Conservation (phyloP, 2,113 vertebrate species). For the Rana temporaria region DNA sequence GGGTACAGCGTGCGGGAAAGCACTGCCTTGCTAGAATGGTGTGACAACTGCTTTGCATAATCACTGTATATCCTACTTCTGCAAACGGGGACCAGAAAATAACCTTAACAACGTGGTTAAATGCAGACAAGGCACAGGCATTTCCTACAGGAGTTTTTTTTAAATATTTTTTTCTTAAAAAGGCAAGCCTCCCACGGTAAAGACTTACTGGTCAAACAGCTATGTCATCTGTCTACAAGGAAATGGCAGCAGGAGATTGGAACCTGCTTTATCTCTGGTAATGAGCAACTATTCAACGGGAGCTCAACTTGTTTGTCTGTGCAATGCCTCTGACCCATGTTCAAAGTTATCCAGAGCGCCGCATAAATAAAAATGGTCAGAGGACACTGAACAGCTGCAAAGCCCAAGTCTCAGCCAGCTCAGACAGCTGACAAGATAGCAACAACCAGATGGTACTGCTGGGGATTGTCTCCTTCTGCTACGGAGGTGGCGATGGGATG, state of each 20-base stretch:
- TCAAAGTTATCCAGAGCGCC: conserved; percentile 75
- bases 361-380: conserved; percentile 71
- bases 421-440: conserved; percentile 90
- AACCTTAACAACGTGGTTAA: conserved; percentile 67
- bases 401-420: conserved; percentile 82
- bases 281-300: conserved; percentile 78
- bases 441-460: conserved; percentile 92
- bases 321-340: conserved; percentile 75
- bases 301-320: conserved; percentile 75
- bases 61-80: conserved; percentile 60
- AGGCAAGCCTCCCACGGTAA: conserved; percentile 67
- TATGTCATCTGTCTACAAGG: conserved; percentile 77
- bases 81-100: conserved; percentile 63
- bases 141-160: conserved; percentile 58
- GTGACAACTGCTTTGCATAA: conserved; percentile 64
- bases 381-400: conserved; percentile 91
- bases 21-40: conserved; percentile 55
- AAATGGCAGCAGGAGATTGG: conserved; percentile 78
- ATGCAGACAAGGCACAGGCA: conserved; percentile 58
- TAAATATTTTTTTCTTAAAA: conserved; percentile 36
- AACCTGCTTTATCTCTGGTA: conserved; percentile 69
- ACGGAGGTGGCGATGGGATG: conserved; percentile 94
- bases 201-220: conserved; percentile 69
- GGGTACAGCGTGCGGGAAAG: conserved; percentile 59
- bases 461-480: conserved; percentile 86